A percentile compares a stretch with the other conserved stretches of the same genome.
Conservation (phyloP, 2,888 invertebrate species). For the Trisateles emortualis region DNA sequence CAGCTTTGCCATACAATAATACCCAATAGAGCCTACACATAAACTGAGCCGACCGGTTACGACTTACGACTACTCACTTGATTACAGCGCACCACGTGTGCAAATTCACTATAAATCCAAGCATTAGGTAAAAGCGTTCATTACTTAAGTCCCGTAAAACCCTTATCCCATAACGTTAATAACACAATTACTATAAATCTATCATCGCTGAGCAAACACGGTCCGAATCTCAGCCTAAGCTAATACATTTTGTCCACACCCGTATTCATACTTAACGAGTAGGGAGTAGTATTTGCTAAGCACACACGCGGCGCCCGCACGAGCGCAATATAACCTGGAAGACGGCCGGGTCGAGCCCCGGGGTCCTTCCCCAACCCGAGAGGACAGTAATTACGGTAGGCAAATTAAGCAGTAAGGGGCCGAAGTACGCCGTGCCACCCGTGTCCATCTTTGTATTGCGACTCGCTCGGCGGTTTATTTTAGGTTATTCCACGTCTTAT, state of each 20-base stretch:
- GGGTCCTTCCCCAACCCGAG: slow-evolving; percentile 82
- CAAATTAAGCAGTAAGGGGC: slow-evolving; percentile 87
- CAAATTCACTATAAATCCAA: slow-evolving; percentile 81
- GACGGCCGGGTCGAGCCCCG: slow-evolving; percentile 81
- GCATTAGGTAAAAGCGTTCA: slow-evolving; percentile 84
- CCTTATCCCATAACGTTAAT: slow-evolving; percentile 87
- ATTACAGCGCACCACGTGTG: slow-evolving; percentile 76
- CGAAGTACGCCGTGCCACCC: slow-evolving; percentile 59
- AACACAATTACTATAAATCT: slow-evolving; percentile 88
- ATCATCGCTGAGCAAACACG: slow-evolving; percentile 85
- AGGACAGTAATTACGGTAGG: slow-evolving; percentile 88
- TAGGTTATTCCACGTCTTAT: slow-evolving; percentile 85
- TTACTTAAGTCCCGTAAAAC: slow-evolving; percentile 86
- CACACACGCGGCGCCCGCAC: slow-evolving; percentile 85
- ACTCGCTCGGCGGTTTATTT: slow-evolving; percentile 80
- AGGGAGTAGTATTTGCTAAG: slow-evolving; percentile 84
- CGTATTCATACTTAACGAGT: slow-evolving; percentile 86
- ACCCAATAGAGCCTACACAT: not conserved
- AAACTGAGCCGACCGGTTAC: slow-evolving; percentile 12
- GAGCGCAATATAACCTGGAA: slow-evolving; percentile 84
- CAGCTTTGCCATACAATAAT: slow-evolving; percentile 15
- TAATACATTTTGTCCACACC: slow-evolving; percentile 87
- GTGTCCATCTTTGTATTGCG: slow-evolving; percentile 82
- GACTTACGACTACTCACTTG: slow-evolving; percentile 57
- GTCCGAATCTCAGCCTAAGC: slow-evolving; percentile 87